Evolutionary conservation across 2,888 invertebrate genomes (phyloP), one percentile per base, ranked within the genome.

Genomic region (Aethes cnicana): DNA sequence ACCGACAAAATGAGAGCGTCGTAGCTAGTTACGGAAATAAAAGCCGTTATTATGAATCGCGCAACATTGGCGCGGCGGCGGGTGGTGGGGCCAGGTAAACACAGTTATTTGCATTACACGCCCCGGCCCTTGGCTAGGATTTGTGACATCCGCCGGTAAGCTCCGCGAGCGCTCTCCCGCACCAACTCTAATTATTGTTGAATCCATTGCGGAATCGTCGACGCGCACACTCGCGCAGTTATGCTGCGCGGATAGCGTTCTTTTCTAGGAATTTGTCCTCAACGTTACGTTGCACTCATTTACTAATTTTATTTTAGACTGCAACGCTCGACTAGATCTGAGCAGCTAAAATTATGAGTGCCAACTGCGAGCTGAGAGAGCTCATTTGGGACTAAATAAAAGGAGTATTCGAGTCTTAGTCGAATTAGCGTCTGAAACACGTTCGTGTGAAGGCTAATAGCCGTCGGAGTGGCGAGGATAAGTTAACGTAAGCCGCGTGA

Each of bases 21-120:
- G 79, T 68, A 79, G 81, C 82, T 81, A 85, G 81, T 86, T 85
- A 83, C 76, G 79, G 80, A 75, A 81, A 85, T 85, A 86, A 84
- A 82, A 82, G 81, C 70, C 67, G 78, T 81, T 82, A 82, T 81
- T 82, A 84, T 83, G 79, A 82, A 78, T 80, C 71, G 77, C 63
- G 64, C 48, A 49, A 52, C 52, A 54, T 43, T 47, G 58, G 54
- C 30, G 58, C 62, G 66, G 66, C 57, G 47, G 60, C 50, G 53
- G 44, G 56, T 59, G 63, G 62, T 52, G 68, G 73, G 64, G 70
- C 62, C 77, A 80, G 80, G 84, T 83, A 83, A 84, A 81, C 77
- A 77, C 69, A 63, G 73, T 74, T 84, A 81, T 85, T 86, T 83
- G 77, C 78, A 76, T 77, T 77, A 74, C 76, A 72, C 72, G 70